Evolutionary conservation across 2,888 invertebrate genomes (phyloP).

Genomic region (Calameuta idolon): DNA sequence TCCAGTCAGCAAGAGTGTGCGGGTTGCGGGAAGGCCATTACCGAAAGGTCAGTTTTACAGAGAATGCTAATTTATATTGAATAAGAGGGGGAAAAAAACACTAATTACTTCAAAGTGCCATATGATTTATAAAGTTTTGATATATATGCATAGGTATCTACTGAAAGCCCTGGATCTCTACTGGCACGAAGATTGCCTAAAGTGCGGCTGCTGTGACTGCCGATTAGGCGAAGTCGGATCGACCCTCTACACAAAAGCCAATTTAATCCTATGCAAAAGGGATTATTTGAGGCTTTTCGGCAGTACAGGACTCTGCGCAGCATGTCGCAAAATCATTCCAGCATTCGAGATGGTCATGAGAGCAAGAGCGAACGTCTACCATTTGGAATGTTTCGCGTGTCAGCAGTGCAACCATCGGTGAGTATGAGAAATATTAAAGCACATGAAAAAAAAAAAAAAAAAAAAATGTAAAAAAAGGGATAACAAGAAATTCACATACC

Average conservation of each 20-base stretch:
- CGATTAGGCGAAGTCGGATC: constrained; percentile 96
- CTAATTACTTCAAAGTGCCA: neutral
- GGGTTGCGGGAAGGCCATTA: constrained; percentile 94
- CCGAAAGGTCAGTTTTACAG: constrained; percentile 72
- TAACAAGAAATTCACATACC: too few relatives aligned
- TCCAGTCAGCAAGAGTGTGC: constrained; percentile 83
- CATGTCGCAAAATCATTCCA: constrained; percentile 97
- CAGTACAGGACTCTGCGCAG: constrained; percentile 95
- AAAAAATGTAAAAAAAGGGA: too few relatives aligned
- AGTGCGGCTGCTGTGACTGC: constrained; percentile 97
- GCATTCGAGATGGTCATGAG: constrained; percentile 99
- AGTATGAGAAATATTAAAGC: constrained; percentile 49
- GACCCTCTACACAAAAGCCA: constrained; percentile 94
- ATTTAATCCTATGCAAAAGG: constrained; percentile 93
- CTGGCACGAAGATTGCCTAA: constrained; percentile 99
- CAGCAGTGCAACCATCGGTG: constrained; percentile 99
- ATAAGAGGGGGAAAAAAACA: too few relatives aligned
- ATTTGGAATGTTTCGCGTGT: constrained; percentile 97
- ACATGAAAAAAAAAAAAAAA: neutral
- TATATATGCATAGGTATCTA: constrained; percentile 73
- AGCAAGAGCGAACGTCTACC: constrained; percentile 96
- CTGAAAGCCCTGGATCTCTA: constrained; percentile 92
- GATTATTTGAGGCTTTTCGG: constrained; percentile 98
- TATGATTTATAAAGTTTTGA: too few relatives aligned
- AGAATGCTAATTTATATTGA: neutral